Percentiles rank a stretch among this genome's conserved stretches.
These are phyloP conservation scores for Meteorus cinctellus DNA, from an alignment of 2,888 invertebrate species.

Conservation along the genomic window DNA sequence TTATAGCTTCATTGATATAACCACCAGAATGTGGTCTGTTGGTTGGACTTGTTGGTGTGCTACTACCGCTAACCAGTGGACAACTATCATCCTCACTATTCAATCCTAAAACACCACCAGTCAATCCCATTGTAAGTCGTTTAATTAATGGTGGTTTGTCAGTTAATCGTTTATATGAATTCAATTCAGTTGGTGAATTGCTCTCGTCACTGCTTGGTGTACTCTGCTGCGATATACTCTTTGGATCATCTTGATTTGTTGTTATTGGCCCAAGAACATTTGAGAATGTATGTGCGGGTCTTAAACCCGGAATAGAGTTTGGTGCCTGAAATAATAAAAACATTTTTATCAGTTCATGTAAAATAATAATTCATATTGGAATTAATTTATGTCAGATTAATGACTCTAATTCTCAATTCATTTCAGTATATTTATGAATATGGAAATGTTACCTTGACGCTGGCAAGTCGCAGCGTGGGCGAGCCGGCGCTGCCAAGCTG, in stretches of 20 bases:
- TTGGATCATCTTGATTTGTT: conserved; percentile 65
- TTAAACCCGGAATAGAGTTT: conserved; percentile 81
- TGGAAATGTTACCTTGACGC: conserved; percentile 66
- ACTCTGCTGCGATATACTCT: conserved; percentile 75
- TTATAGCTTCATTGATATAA: conserved; percentile 86
- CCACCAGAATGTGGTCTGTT: conserved; percentile 83
- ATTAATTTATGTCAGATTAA: background rate
- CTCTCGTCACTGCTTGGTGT: conserved; percentile 88
- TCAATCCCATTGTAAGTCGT: conserved; percentile 84
- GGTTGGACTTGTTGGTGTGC: conserved; percentile 79
- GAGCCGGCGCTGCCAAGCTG: conserved; percentile 75
- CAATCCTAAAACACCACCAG: conserved; percentile 72
- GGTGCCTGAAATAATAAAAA: conserved; percentile 72
- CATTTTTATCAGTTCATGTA: background rate
- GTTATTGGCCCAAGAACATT: conserved; percentile 74
- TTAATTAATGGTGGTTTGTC: conserved; percentile 88
- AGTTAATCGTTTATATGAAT: conserved; percentile 86
- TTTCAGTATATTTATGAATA: conserved; percentile 10
- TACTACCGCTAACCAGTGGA: conserved; percentile 82
- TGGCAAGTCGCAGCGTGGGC: conserved; percentile 74
- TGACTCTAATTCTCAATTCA: background rate
- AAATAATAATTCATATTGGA: background rate
- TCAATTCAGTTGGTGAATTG: conserved; percentile 90
- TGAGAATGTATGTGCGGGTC: conserved; percentile 77
- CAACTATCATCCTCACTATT: conserved; percentile 82